These are phyloP conservation scores for Bettongia penicillata DNA, from an alignment of 2,113 vertebrate genomes.

Conservation along the genomic window DNA sequence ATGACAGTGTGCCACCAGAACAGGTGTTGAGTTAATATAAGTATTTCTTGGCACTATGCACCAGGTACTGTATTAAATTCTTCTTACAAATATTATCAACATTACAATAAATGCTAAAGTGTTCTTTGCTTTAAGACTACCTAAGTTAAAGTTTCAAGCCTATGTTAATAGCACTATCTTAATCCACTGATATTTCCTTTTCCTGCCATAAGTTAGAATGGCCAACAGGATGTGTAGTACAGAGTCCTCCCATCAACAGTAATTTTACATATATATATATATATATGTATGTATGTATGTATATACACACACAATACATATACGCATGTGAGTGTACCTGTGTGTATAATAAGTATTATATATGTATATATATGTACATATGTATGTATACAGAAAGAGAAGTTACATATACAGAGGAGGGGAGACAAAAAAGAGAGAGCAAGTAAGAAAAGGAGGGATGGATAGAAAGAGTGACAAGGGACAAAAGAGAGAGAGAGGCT, in stretches of 20 bases:
- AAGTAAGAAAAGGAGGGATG: neutral
- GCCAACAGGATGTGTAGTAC: conserved; percentile 55
- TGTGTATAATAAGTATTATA: neutral
- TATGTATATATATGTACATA: neutral
- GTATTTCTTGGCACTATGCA: neutral
- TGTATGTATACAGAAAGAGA: neutral
- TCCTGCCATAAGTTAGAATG: conserved; percentile 68
- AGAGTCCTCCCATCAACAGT: neutral
- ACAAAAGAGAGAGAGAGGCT: conserved; percentile 69
- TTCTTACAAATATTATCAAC: conserved; percentile 1
- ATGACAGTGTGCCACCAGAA: conserved; percentile 21
- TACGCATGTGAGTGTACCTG: too few species aligned
- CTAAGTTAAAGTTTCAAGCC: conserved; percentile 64
- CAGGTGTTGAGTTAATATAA: neutral
- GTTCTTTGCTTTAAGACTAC: conserved; percentile 65
- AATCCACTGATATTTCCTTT: conserved; percentile 73
- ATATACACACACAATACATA: too few species aligned
- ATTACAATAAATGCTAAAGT: conserved; percentile 73
- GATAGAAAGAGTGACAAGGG: neutral
- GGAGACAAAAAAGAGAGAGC: neutral
- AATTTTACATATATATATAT: neutral
- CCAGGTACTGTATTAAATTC: neutral
- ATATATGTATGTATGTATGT: too few species aligned
- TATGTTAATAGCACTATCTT: conserved; percentile 43
- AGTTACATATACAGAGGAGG: neutral